These are phyloP conservation scores for Dicrostonyx torquatus DNA, from an alignment of 2,797 vertebrate species.

Conservation along the genomic window DNA sequence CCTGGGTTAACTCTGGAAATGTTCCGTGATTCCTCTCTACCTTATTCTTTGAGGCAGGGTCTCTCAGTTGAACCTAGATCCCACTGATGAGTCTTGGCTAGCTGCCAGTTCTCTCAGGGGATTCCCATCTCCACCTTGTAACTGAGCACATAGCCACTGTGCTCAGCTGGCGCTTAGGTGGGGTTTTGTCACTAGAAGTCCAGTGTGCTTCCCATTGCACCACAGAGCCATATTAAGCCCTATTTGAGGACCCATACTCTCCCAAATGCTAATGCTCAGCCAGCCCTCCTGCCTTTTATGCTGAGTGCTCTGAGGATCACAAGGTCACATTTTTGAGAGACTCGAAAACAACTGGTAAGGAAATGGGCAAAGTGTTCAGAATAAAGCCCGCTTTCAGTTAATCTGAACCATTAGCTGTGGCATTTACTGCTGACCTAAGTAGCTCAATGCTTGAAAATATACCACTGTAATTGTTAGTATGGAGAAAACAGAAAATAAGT, in stretches of 20 bases:
- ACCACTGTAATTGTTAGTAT: background rate
- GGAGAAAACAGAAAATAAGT: background rate
- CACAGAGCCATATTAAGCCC: background rate
- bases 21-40: background rate
- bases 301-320: background rate
- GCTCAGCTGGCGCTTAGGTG: background rate
- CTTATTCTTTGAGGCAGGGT: background rate
- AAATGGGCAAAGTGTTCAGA: background rate
- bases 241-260: background rate
- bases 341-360: background rate
- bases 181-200: background rate
- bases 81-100: background rate
- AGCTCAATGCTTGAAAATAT: slow-evolving; percentile 24
- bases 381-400: background rate
- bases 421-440: background rate
- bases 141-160: background rate
- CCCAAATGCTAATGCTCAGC: background rate
- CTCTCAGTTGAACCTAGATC: background rate
- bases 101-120: background rate
- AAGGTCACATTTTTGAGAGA: background rate
- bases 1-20: background rate
- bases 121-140: background rate
- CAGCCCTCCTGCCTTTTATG: background rate
- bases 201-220: background rate
- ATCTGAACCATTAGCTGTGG: background rate